Evolutionary conservation across 1,140 invertebrate species (phyloP).

Genomic region (Papilio machaon): DNA sequence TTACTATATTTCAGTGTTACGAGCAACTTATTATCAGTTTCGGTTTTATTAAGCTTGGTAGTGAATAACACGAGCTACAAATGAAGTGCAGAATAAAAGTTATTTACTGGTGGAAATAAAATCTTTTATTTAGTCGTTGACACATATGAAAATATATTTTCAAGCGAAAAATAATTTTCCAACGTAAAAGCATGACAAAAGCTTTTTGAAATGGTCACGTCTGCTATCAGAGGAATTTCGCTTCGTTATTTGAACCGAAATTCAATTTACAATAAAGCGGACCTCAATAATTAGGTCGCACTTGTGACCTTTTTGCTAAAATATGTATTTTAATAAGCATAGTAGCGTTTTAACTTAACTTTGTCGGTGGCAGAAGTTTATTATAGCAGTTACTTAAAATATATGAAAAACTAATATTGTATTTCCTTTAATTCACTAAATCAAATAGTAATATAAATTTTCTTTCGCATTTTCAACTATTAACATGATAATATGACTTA

Average conservation of each 20-base stretch:
- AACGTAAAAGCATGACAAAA: slow-evolving; percentile 27
- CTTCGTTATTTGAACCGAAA: slow-evolving; percentile 8
- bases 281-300: slow-evolving; percentile 21
- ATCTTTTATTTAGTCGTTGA: slow-evolving; percentile 13
- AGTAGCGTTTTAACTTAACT: neutral
- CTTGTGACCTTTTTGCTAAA: neutral
- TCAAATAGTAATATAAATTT: too few species aligned
- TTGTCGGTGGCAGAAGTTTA: too few species aligned
- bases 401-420: too few species aligned
- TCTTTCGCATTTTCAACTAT: too few species aligned
- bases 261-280: slow-evolving; percentile 25
- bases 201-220: slow-evolving; percentile 30
- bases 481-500: too few species aligned
- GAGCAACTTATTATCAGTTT: neutral
- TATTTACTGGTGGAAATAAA: neutral
- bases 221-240: slow-evolving; percentile 18
- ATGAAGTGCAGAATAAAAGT: neutral
- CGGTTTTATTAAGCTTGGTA: neutral
- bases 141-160: slow-evolving; percentile 32
- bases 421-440: too few species aligned
- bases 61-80: neutral
- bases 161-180: slow-evolving; percentile 28
- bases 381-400: too few species aligned
- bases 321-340: neutral
- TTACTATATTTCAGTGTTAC: neutral